Conservation (phyloP, 1,140 invertebrate species). For the Acromyrmex charruanus region DNA sequence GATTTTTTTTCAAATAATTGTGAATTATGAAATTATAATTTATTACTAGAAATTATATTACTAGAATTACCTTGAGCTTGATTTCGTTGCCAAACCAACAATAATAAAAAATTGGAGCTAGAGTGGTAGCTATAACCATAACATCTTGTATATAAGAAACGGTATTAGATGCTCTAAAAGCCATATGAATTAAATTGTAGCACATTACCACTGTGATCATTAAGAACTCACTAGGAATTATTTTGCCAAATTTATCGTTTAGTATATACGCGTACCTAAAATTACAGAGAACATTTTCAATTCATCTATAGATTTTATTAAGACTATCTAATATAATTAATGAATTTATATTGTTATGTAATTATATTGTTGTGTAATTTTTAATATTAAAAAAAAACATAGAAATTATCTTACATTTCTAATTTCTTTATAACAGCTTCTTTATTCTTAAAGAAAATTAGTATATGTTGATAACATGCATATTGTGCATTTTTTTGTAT, state of each 20-base stretch:
- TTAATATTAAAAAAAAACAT: background rate
- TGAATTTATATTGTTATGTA: background rate
- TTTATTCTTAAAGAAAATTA: background rate
- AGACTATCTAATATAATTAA: conserved; percentile 22
- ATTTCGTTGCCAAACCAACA: conserved; percentile 88
- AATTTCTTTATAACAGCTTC: background rate
- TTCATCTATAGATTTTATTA: conserved; percentile 28
- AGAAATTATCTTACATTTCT: background rate
- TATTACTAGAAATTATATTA: too few relatives aligned
- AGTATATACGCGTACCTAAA: conserved; percentile 56
- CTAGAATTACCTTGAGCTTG: conserved; percentile 67
- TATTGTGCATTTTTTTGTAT: background rate
- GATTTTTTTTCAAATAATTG: background rate
- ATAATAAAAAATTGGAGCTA: conserved; percentile 84
- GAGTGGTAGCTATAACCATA: conserved; percentile 48
- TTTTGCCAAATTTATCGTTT: conserved; percentile 55
- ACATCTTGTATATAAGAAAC: conserved; percentile 33
- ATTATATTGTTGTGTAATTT: background rate
- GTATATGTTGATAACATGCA: background rate
- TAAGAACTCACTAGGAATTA: conserved; percentile 63
- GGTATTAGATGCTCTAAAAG: conserved; percentile 80
- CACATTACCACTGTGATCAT: conserved; percentile 50
- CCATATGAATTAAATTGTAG: conserved; percentile 51
- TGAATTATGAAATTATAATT: background rate
- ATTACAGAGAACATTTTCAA: background rate